Percentiles rank a stretch among this genome's conserved stretches.
Evolutionary conservation across 2,113 vertebrate species (phyloP).

Genomic region (Megaceryle torquata): DNA sequence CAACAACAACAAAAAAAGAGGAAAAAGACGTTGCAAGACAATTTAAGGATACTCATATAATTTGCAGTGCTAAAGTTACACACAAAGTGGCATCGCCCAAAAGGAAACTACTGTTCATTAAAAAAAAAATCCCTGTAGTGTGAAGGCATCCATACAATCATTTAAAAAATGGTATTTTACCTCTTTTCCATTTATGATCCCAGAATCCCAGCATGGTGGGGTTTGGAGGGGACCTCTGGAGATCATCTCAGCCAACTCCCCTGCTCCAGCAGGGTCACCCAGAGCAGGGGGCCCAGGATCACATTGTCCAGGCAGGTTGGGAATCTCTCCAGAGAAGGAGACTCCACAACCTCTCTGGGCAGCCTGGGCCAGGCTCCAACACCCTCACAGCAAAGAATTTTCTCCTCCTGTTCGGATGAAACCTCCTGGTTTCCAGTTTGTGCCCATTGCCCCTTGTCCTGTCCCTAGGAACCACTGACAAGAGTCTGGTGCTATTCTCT

Average conservation of each 20-base stretch:
- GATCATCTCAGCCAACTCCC: not conserved
- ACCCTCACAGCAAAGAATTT: not conserved
- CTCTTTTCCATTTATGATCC: not conserved
- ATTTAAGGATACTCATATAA: not conserved
- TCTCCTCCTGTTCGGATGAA: not conserved
- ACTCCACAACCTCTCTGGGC: not conserved
- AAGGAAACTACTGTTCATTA: not conserved
- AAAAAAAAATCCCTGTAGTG: not conserved
- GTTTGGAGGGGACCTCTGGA: not conserved
- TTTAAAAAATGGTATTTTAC: not conserved
- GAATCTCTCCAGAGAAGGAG: not conserved
- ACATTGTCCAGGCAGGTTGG: not conserved
- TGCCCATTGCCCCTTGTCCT: not conserved
- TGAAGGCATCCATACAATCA: not conserved
- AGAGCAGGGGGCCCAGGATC: not conserved
- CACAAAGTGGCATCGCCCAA: not conserved
- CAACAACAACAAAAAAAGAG: not conserved
- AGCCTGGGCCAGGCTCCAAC: not conserved
- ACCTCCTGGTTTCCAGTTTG: not conserved
- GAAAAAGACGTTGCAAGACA: not conserved
- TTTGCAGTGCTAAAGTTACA: not conserved
- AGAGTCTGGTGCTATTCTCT: not conserved
- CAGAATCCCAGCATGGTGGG: not conserved
- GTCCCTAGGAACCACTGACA: not conserved
- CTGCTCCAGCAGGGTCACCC: not conserved